Conservation (phyloP, 2,888 invertebrate species). For the Aspidiotus rigidus region DNA sequence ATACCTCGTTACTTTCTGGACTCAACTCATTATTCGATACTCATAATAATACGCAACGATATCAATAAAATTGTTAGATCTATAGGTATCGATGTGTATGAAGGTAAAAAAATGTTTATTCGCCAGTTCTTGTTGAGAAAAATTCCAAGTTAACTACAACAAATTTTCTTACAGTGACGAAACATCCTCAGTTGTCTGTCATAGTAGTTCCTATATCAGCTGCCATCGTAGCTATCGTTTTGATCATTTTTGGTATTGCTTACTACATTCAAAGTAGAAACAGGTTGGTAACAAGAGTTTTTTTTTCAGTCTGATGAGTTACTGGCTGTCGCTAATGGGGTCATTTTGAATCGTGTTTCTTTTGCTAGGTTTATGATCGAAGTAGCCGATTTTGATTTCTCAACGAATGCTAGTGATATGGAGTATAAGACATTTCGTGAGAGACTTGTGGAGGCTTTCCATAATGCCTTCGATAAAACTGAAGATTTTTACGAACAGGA, state of each 20-base stretch:
- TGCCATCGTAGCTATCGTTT: conserved; percentile 67
- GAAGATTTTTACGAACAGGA: conserved; percentile 39
- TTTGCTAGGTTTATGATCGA: conserved; percentile 33
- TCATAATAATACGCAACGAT: conserved; percentile 69
- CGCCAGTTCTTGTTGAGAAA: not conserved
- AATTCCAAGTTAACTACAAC: not conserved
- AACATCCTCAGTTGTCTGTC: conserved; percentile 74
- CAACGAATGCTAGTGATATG: conserved; percentile 57
- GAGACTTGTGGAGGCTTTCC: conserved; percentile 67
- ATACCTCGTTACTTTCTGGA: conserved; percentile 60
- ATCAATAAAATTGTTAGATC: conserved; percentile 59
- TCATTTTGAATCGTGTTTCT: not conserved
- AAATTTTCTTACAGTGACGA: conserved; percentile 47
- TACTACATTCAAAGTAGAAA: conserved; percentile 75
- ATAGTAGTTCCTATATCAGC: conserved; percentile 80
- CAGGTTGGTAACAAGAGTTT: conserved; percentile 48
- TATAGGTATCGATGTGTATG: conserved; percentile 69
- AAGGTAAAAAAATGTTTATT: conserved; percentile 51
- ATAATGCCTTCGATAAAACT: conserved; percentile 48
- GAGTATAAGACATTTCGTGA: conserved; percentile 82
- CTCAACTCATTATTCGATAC: conserved; percentile 62
- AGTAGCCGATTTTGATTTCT: conserved; percentile 73
- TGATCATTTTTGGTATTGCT: conserved; percentile 78
- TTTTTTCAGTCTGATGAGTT: not conserved
- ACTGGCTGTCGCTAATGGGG: not conserved